Base-by-base conservation (phyloP, 2,888 invertebrate genomes). In the Drosophila eohydei region DNA sequence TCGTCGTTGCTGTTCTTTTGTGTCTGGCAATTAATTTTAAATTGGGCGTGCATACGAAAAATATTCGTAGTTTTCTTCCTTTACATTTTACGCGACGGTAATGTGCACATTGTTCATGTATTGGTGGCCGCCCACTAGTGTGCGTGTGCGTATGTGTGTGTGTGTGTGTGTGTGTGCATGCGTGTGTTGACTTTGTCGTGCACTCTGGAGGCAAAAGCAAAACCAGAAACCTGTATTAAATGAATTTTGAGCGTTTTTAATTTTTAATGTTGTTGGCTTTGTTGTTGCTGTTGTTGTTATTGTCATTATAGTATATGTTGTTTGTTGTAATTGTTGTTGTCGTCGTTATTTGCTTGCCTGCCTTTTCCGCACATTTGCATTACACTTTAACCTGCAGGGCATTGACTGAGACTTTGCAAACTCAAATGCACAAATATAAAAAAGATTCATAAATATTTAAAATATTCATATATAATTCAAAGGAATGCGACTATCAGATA, bases 1-100 rank as follows among this genome's bases (percentile, higher is more conserved):
- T 67, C 73, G 52, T 60, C 74, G 58, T 85, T 69, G 77, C 61
- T 72, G 80, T 82, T 87, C 86, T 86, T 90, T 86, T 90, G 87
- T 91, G 91, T 91, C 90, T 91, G 91, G 91, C 91, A 91, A 91
- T 91, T 91, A 91, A 91, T 91, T 91, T 91, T 91, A 91, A 91
- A 91, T 91, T 90, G 89, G 88, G 88, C 87, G 88, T 88, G 88
- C 84, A 84, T 84, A 84, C 84, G 83, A 88, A 79, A 84, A 85
- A 89, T 84, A 83, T 87, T 88, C 83, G 84, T 88, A 84, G 84
- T 84, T 88, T 84, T 85, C 85, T 79, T 76, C 77, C 74, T 80
- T 77, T 79, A 66, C 77, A 77, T 80, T 80, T 77, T 74, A 64
- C 80, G 79, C 79, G 79, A 63, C 80, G 79, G 77, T 80, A 79